Conservation (phyloP, 2,888 invertebrate species). For the Amitus sp. region DNA sequence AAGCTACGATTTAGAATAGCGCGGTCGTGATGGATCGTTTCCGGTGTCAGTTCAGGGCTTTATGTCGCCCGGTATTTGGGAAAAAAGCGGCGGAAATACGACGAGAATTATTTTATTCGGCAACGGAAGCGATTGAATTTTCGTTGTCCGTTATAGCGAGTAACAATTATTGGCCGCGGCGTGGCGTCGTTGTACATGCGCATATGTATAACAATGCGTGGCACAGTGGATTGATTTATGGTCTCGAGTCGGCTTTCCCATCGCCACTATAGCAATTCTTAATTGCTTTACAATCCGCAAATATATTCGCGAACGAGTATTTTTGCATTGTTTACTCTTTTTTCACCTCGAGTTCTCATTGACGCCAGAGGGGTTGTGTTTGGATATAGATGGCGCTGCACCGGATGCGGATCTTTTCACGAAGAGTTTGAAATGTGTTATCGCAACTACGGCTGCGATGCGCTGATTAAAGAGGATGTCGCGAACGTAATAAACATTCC, state of each 20-base stretch:
- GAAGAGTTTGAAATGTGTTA: not conserved
- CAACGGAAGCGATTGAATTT: constrained; percentile 6
- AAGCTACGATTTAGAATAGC: not conserved
- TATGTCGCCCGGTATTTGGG: too few species aligned
- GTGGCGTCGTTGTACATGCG: constrained; percentile 1
- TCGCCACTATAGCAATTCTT: constrained; percentile 51
- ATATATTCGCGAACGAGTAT: constrained; percentile 19
- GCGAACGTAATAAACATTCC: not conserved
- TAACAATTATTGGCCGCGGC: constrained; percentile 2
- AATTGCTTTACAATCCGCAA: constrained; percentile 46
- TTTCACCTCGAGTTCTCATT: constrained; percentile 13
- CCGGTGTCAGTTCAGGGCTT: too few species aligned
- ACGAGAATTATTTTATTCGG: not conserved
- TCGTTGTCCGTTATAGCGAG: constrained; percentile 6
- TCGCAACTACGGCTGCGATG: not conserved
- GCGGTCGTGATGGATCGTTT: not conserved
- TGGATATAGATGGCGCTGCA: constrained; percentile 17
- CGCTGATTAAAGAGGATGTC: constrained; percentile 8
- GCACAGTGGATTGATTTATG: constrained; percentile 43
- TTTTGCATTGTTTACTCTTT: constrained; percentile 9
- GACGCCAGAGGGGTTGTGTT: constrained; percentile 20
- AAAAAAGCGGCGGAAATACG: constrained; percentile 3
- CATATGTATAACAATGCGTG: constrained; percentile 15
- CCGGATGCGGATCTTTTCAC: constrained; percentile 11
- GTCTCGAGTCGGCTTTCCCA: constrained; percentile 40